Evolutionary conservation across 2,113 vertebrate species (phyloP).

Genomic region (Sceloporus tristichus): DNA sequence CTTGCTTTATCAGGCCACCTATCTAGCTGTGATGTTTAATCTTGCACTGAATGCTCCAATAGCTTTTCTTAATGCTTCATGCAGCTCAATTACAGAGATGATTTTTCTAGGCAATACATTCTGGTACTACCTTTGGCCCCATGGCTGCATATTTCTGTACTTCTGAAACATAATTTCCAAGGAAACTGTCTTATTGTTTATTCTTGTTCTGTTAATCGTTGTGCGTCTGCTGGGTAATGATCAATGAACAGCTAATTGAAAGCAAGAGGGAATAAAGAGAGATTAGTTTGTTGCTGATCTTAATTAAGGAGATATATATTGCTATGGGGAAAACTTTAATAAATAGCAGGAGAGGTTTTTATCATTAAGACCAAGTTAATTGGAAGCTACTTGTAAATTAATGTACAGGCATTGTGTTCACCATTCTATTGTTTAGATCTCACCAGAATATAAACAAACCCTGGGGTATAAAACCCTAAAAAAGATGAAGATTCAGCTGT

Average conservation of each 20-base stretch:
- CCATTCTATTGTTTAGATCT: slow-evolving; percentile 58
- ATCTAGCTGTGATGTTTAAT: neutral
- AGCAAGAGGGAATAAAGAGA: slow-evolving; percentile 69
- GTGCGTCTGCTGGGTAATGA: slow-evolving; percentile 65
- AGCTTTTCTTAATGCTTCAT: slow-evolving; percentile 57
- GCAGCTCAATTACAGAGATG: slow-evolving; percentile 59
- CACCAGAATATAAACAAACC: slow-evolving; percentile 46
- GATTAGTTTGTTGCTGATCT: slow-evolving; percentile 74
- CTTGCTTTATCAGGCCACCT: neutral
- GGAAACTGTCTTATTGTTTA: slow-evolving; percentile 44
- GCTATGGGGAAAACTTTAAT: slow-evolving; percentile 71
- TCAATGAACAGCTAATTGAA: slow-evolving; percentile 78
- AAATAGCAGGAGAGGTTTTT: slow-evolving; percentile 70
- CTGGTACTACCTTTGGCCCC: slow-evolving; percentile 22
- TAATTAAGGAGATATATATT: slow-evolving; percentile 73
- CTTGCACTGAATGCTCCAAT: neutral
- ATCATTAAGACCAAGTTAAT: slow-evolving; percentile 69
- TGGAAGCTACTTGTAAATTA: slow-evolving; percentile 60
- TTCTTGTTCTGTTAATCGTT: slow-evolving; percentile 68
- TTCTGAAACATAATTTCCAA: slow-evolving; percentile 32
- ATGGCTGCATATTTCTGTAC: neutral
- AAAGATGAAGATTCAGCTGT: slow-evolving; percentile 24
- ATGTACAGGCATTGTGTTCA: slow-evolving; percentile 53
- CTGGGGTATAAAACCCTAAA: slow-evolving; percentile 36
- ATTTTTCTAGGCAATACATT: slow-evolving; percentile 8